Evolutionary conservation across 2,797 vertebrate species (phyloP), one percentile per base, ranked within the genome.

Genomic region (Mycteria americana): DNA sequence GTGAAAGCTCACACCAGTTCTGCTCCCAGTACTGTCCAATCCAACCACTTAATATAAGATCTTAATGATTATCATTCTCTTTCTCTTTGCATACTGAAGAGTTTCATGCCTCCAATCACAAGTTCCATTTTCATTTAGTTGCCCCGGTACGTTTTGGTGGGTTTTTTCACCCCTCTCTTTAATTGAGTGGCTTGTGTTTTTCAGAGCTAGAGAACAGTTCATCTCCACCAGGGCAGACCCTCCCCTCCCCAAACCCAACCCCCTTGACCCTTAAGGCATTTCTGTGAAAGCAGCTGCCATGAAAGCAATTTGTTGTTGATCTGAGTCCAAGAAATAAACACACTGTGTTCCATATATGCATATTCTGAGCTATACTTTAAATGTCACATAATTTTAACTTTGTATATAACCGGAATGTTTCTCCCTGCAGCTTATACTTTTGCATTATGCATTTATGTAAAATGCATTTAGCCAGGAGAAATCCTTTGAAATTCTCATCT

Each of bases 401-500:
- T 86, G 60, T 92, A 70, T 94, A 82, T 95, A 74, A 31, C 54
- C 0, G 1, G 67, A 91, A 85, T 83, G 35, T 95, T 93, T 96
- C 60, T 96, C 80, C 68, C 93, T 89, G 59, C 68, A 95, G 97
- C 86, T 96, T 95, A 77, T 68, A 89, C 81, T 94, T 95, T 93
- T 98, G 82, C 85, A 97, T 97, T 97, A 98, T 98, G 92, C 84
- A 97, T 97, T 97, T 96, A 98, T 97, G 96, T 95, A 97, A 97
- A 98, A 96, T 91, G 76, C 31, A 86, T 84, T 95, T 97, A 97
- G 73, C 89, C 86, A 94, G 74, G 73, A 97, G 90, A 91, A 94
- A 97, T 78, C 28, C 91, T 97, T 98, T 97, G 97, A 98, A 97
- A 97, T 96, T 95, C 81, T 96, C 93, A 85, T 98, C 88, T 93